Evolutionary conservation across 2,888 invertebrate species (phyloP), one percentile per base, ranked within the genome.

Genomic region (Papilio gigon): DNA sequence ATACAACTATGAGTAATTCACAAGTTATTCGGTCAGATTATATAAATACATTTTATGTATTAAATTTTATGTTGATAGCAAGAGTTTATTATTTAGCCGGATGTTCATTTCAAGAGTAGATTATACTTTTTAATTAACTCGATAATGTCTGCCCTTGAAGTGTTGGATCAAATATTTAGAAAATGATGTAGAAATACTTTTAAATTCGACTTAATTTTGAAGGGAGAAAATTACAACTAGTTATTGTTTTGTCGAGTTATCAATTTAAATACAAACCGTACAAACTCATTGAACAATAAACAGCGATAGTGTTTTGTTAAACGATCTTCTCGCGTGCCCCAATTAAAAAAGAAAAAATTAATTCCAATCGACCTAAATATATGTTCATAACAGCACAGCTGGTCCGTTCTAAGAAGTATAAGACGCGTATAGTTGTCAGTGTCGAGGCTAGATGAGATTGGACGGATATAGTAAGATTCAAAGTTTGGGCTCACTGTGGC

Each of bases 1-100:
- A 60, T 42, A 20, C 22, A 60, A 47, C 22, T 35, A 9, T 66
- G 37, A 66, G 60, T 60, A 60, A 66, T 66, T 35, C 14, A 47
- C 14, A 37, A 35, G 35, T 60, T 47, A 65, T 65, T 33, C 14
- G 65, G 65, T 58, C 56, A 65, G 33, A 44, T 65, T 65, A 33
- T 35, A 2, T 20, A 37, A 14, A 56, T 53, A 40, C 25, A 9
- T 33, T 8, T 63, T 20, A 22, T 12, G 14, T 35, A 35, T 63
- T 33, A 35, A n/a, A 35, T 9, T 44, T 63, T 47, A 42, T 22
- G 33, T 33, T 20, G 30, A 58, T 17, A 35, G 53, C n/a, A 30
- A 30, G 17, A 25, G 30, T 56, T 30, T 56, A 56, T 56, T 30
- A 30, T 30, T 9, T 9, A 30, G 53, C 53, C 30, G n/a, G 30